Evolutionary conservation across 2,888 invertebrate genomes (phyloP).

Genomic region (Eretmocerus hayati): DNA sequence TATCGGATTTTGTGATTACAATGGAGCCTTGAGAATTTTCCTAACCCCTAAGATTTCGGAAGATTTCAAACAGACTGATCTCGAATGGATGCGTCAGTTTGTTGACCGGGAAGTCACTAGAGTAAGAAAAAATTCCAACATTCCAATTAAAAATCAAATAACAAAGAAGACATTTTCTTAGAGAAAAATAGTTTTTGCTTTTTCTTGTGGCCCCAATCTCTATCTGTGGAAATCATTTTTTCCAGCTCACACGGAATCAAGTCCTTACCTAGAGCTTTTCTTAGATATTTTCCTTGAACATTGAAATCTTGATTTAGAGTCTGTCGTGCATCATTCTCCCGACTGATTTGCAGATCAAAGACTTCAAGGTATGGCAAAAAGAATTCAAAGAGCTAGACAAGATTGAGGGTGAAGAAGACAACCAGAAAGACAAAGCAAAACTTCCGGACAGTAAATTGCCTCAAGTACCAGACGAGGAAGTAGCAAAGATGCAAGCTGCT

Average conservation of each 20-base stretch:
- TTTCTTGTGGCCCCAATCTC: background rate
- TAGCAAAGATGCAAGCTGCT: background rate
- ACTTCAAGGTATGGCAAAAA: slow-evolving; percentile 56
- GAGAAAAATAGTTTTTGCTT: too few species aligned
- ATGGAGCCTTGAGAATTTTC: slow-evolving; percentile 62
- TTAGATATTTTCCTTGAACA: too few species aligned
- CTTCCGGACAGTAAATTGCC: too few species aligned
- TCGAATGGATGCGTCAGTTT: slow-evolving; percentile 36
- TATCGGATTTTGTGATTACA: slow-evolving; percentile 62
- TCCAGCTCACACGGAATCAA: too few species aligned
- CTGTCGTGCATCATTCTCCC: background rate
- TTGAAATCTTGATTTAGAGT: background rate
- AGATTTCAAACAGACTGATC: slow-evolving; percentile 46
- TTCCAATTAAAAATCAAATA: background rate
- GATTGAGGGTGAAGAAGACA: too few species aligned
- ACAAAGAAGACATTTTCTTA: too few species aligned
- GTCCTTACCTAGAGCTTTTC: too few species aligned
- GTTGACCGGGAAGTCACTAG: slow-evolving; percentile 33
- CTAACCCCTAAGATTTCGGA: slow-evolving; percentile 53
- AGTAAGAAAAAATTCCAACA: slow-evolving; percentile 23
- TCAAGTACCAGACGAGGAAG: slow-evolving; percentile 9
- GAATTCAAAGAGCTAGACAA: too few species aligned
- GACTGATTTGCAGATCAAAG: slow-evolving; percentile 49
- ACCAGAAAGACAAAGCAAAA: slow-evolving; percentile 35
- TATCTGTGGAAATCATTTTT: background rate